Base-by-base conservation (phyloP, 2,113 vertebrate genomes). In the Ammodytes dubius region DNA sequence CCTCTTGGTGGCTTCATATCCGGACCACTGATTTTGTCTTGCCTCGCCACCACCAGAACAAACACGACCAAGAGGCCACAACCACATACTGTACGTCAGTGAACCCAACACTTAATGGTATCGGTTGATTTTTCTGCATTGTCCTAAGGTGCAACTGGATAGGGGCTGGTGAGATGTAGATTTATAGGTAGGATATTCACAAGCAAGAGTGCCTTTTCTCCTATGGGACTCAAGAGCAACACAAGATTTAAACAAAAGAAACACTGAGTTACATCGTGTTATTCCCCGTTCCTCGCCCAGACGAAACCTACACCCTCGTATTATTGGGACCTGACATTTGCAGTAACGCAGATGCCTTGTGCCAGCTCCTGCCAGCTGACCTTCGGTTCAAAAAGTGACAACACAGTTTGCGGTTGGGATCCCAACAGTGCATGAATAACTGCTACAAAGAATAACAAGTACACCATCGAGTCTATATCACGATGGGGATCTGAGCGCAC, bases 161-260 rank as follows among this genome's bases (percentile, higher is more conserved):
- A 77, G 0, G 42, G 35, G 4, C 63, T 77, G 81, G 85, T 61
- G 80, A 74, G 69, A 79, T 50, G 69, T 70, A 85, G 86, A 90
- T 92, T 92, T 91, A 92, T 88, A 72, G 60, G 17, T 77, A 52
- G 78, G 79, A 90, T 84, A 84, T 89, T 89, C 77, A 86, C 75
- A 74, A 79, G 82, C 61, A 78, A 77, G 80, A 82, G 61, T 39
- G 74, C 70, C 80, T 77, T 15, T 17, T 58, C 40, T 86, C 82
- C 74, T 59, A 6, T 3, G 83, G 85, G 91, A 90, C 58, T 64
- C 45, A 12, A 27, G 27, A 27, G 59, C n/a, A 27, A 56, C 70
- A 57, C 68, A 47, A 19, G 57, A 67, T 81, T 74, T 61, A 69
- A 76, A 82, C 66, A 15, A 71, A 75, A 65, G 70, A 27, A 74